Evolutionary conservation across 2,888 invertebrate species (phyloP), one percentile per base, ranked within the genome.

Genomic region (Drosophila suboccidentalis): DNA sequence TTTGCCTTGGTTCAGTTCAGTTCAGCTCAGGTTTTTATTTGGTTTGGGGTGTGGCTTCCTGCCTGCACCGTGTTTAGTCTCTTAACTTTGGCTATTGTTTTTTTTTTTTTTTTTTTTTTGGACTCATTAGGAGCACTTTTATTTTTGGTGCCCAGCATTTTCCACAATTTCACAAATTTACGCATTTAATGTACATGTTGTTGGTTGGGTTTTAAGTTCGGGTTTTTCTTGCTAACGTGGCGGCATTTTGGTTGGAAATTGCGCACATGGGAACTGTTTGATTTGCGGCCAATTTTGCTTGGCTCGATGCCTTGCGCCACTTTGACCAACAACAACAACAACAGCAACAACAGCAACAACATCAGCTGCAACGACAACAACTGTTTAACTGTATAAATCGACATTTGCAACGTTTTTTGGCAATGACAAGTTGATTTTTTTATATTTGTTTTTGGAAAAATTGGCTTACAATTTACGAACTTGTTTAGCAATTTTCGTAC

Each of bases 221-320:
- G 72, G 70, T 64, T 87, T 86, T 78, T 74, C 71, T 55, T 55
- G 64, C 60, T 66, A 76, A 81, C 78, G 78, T 79, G 84, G 81
- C 77, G 85, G 78, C 75, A 83, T 78, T 83, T 82, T 75, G 64
- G 36, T 53, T 66, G 67, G 59, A 82, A 87, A 88, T 83, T 82
- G 81, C 69, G 88, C 87, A 82, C 89, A 89, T 88, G 88, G 89
- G 88, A 88, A 89, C 88, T 86, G 89, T 86, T 87, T 89, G 88
- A 88, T 88, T 87, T 85, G 81, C 74, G 83, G 85, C 75, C 78
- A 80, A 82, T 87, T 78, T 81, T 72, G 79, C 74, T 80, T 76
- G 83, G 76, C 83, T 73, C 71, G 60, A 69, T 82, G 87, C 82
- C 78, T 82, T 65, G 78, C 78, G 73, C 78, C 76, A 78, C 69